These are phyloP conservation scores for Lymantria monacha DNA, from an alignment of 2,888 invertebrate genomes.

Conservation along the genomic window DNA sequence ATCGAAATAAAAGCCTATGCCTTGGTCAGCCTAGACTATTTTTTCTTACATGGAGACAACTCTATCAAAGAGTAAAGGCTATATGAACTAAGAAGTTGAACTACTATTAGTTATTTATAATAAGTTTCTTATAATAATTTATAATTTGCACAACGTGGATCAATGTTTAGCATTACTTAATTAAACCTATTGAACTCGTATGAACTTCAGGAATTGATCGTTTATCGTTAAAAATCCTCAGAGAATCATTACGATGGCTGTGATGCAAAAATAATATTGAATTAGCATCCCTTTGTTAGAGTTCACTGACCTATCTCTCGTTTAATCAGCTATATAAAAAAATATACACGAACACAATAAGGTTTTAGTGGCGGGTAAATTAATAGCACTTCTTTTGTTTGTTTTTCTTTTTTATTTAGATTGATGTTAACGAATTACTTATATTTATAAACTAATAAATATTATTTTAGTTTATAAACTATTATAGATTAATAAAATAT, in stretches of 20 bases:
- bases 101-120: too few species aligned
- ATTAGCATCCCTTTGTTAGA: conserved; percentile 2
- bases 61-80: too few species aligned
- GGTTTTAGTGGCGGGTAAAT: conserved; percentile 7
- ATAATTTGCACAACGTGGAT: neutral
- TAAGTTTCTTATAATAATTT: too few species aligned
- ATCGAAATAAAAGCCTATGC: too few species aligned
- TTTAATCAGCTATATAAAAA: conserved; percentile 10
- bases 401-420: neutral
- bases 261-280: conserved; percentile 8
- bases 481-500: too few species aligned
- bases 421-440: too few species aligned
- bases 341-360: conserved; percentile 2
- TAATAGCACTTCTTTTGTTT: neutral
- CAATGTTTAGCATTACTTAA: neutral
- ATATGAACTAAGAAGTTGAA: too few species aligned
- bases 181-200: conserved; percentile 4
- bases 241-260: conserved; percentile 16
- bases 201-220: conserved; percentile 5
- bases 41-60: too few species aligned
- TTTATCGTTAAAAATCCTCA: conserved; percentile 5
- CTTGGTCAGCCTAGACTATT: too few species aligned
- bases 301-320: conserved; percentile 10
- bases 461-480: too few species aligned
- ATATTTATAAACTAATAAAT: too few species aligned